A percentile compares a stretch with the other conserved stretches of the same genome.
phyloP scores from a whole-genome alignment of 2,797 vertebrate genomes.

The Sparus aurata region DNA sequence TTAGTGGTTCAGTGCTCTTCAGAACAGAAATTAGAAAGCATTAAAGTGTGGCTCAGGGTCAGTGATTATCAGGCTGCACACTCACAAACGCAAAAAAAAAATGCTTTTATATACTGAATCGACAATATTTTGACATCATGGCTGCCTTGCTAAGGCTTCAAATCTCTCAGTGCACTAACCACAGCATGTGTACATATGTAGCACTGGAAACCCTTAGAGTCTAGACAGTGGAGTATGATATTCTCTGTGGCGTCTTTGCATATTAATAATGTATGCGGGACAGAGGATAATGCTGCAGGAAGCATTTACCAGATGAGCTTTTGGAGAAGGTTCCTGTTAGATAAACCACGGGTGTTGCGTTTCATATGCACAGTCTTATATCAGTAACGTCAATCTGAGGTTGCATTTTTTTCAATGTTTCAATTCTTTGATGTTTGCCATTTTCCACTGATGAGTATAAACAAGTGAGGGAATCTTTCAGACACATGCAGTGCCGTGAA shows the following conservation, averaged over 20 bases:
- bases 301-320: slow-evolving; percentile 34
- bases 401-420: background rate
- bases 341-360: background rate
- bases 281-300: slow-evolving; percentile 45
- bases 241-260: slow-evolving; percentile 39
- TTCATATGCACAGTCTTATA: background rate
- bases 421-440: background rate
- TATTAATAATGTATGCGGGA: slow-evolving; percentile 62
- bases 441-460: background rate
- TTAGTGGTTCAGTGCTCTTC: background rate
- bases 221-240: slow-evolving; percentile 27
- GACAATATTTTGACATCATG: background rate
- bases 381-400: background rate
- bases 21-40: background rate
- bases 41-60: too few species aligned
- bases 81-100: background rate
- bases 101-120: background rate
- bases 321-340: slow-evolving; percentile 44
- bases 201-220: slow-evolving; percentile 11
- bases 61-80: background rate
- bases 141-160: background rate
- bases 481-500: background rate
- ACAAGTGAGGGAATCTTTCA: background rate
- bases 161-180: background rate
- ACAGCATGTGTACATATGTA: background rate